Conservation (phyloP, 1,140 invertebrate species). For the Ceratoteleas bidentatus region DNA sequence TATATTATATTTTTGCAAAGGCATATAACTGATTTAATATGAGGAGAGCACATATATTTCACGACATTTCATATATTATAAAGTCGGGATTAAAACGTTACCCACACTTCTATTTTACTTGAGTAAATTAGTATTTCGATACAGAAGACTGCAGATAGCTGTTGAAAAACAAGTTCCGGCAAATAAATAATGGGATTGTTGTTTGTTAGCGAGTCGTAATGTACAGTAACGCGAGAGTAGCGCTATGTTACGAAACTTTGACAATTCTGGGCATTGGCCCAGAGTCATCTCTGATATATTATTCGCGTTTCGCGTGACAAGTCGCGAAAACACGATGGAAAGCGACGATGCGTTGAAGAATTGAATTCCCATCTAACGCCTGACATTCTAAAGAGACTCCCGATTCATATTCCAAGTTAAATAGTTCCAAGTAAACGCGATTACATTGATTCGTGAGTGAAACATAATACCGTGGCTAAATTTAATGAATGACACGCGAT, state of each 20-base stretch:
- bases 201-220: conserved; percentile 48
- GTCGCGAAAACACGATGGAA: conserved; percentile 50
- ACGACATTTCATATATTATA: too few relatives aligned
- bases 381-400: conserved; percentile 13
- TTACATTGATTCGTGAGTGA: conserved; percentile 13
- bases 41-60: too few relatives aligned
- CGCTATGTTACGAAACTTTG: conserved; percentile 52
- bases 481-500: too few relatives aligned
- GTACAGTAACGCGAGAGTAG: conserved; percentile 28
- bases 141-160: conserved; percentile 8
- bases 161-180: conserved; percentile 32
- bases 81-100: too few relatives aligned
- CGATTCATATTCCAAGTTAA: conserved; percentile 11
- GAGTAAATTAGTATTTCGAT: conserved; percentile 5
- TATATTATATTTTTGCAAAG: too few relatives aligned
- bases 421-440: conserved; percentile 9
- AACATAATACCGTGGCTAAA: conserved; percentile 12
- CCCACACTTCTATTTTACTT: too few relatives aligned
- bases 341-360: conserved; percentile 29
- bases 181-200: conserved; percentile 47
- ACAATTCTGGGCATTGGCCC: conserved; percentile 49
- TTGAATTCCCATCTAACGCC: conserved; percentile 43
- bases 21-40: too few relatives aligned
- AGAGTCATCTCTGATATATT: conserved; percentile 39
- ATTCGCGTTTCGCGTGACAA: conserved; percentile 39